Evolutionary conservation across 1,140 invertebrate species (phyloP), one percentile per base, ranked within the genome.

Genomic region (Meteorus sp.): DNA sequence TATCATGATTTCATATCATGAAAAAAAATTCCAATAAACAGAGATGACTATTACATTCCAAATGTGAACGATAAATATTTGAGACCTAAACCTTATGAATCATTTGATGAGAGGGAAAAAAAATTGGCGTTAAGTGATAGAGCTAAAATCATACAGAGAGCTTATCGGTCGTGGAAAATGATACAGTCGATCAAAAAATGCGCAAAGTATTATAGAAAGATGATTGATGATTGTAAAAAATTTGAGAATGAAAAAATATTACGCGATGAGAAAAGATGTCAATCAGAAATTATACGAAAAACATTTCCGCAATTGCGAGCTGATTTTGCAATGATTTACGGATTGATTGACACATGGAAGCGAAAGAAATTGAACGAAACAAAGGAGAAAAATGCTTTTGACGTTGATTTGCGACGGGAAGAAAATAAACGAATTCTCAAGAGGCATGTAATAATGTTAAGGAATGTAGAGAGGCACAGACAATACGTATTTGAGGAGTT

Each of bases 271-370:
- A 82, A 77, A 44, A 73, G 85, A 56, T 68, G 81, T 39, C 74
- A 80, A 20, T 69, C 71, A 37, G 84, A 87, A 62, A 75, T 86
- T 5, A 72, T 84, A 33, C 80, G 82, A 15, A 83, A 83, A 68
- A 83, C 82, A 0, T 83, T 82, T 68, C 87, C 87, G 0, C 80
- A 78, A 59, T 84, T 80, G 0, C 80, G 82, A 54, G 77, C 80
- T 59, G 86, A 88, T 68, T 89, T 88, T 60, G 82, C 85, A 54
- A 83, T 86, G 73, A 69, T 89, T 1, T 88, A 87, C 62, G 75
- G 56, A 6, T 27, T 84, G 81, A 80, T 88, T 5, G 85, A 88
- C 63, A 78, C 79, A 11, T 88, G 87, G 86, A 85, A 84, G 72
- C 77, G 79, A 33, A 80, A 81, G 17, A 83, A 86, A 76, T 79